A percentile compares a stretch with the other conserved stretches of the same genome.
Conservation (phyloP, 2,113 vertebrate species). For the Rousettus leschenaultii region DNA sequence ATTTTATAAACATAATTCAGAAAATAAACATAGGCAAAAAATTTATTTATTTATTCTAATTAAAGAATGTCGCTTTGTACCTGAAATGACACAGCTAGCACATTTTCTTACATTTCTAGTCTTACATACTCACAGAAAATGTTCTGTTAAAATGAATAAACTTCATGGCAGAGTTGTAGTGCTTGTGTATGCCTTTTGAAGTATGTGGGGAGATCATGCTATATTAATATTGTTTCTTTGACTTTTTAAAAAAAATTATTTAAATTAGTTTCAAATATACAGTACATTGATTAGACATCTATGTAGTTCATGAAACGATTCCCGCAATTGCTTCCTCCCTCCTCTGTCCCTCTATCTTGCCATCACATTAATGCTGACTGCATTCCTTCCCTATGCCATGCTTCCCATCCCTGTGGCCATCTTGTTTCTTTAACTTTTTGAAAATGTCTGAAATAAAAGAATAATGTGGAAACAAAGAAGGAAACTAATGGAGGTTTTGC, state of each 20-base stretch:
- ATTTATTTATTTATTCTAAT: not conserved
- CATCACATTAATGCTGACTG: too few species aligned
- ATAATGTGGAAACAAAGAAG: not conserved
- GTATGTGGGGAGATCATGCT: not conserved
- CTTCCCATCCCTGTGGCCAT: too few species aligned
- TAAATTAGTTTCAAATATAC: too few species aligned
- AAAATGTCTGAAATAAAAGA: not conserved
- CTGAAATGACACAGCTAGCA: not conserved
- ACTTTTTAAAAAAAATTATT: not conserved
- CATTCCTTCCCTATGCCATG: too few species aligned
- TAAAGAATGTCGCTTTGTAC: not conserved
- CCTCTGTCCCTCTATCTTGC: too few species aligned
- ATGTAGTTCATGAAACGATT: too few species aligned
- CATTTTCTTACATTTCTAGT: not conserved
- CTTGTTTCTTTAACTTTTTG: not conserved
- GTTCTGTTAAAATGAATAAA: not conserved
- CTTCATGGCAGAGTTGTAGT: not conserved
- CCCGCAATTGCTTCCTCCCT: too few species aligned
- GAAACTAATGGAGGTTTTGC: not conserved
- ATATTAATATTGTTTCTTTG: not conserved
- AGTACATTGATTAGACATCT: too few species aligned
- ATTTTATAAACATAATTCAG: not conserved
- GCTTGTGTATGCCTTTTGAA: not conserved
- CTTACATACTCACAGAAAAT: not conserved
- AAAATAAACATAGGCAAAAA: not conserved